phyloP scores from a whole-genome alignment of 2,113 vertebrate species.

The Corythaeola cristata region DNA sequence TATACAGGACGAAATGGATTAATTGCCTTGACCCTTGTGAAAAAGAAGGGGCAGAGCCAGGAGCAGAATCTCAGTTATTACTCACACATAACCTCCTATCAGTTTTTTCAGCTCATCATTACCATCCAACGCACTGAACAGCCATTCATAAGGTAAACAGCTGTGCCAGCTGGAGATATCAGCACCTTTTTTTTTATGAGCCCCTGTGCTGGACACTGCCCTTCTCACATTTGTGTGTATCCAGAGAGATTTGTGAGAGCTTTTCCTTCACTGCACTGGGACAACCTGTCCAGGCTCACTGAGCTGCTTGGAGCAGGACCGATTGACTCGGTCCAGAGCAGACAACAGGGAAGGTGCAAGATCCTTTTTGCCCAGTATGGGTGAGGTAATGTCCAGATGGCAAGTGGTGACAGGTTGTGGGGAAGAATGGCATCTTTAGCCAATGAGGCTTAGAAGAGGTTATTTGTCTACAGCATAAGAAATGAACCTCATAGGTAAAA shows the following conservation, averaged over 20 bases:
- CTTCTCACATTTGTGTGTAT: not conserved
- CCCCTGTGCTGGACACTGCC: rapidly evolving
- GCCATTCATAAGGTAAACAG: not conserved
- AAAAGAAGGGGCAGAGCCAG: not conserved
- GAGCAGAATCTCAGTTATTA: not conserved
- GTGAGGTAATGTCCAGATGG: not conserved
- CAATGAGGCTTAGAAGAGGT: not conserved
- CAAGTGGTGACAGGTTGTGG: not conserved
- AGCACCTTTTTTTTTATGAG: not conserved
- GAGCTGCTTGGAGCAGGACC: not conserved
- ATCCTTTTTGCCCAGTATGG: not conserved
- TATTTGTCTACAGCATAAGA: not conserved
- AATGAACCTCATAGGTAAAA: not conserved
- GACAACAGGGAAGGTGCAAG: not conserved
- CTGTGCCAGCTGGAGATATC: not conserved
- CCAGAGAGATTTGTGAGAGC: not conserved
- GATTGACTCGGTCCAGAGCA: not conserved
- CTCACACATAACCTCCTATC: not conserved
- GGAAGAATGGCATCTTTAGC: not conserved
- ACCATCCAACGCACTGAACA: not conserved
- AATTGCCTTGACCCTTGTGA: slow-evolving; percentile 13
- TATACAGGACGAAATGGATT: not conserved
- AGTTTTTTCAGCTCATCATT: not conserved
- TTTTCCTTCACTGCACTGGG: not conserved
- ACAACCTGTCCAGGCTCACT: not conserved